Percentiles rank a stretch among this genome's conserved stretches.
These are phyloP conservation scores for Poecilia latipinna DNA, from an alignment of 2,113 vertebrate genomes.

Conservation along the genomic window DNA sequence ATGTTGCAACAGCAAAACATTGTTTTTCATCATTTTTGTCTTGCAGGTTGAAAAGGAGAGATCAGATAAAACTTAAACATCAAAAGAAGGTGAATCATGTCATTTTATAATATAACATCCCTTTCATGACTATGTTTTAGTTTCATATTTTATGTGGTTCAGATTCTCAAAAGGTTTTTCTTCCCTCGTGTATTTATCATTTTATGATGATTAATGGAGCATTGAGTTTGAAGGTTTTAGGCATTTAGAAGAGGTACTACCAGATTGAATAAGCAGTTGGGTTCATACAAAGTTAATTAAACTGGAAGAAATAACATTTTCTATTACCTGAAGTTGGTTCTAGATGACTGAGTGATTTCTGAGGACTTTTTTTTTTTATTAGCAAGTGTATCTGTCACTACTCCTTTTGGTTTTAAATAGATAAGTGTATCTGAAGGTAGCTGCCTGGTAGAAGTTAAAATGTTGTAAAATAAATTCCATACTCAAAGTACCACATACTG, in stretches of 20 bases:
- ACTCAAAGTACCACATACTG: too few species aligned
- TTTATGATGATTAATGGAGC: not conserved
- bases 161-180: not conserved
- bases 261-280: not conserved
- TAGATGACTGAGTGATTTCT: not conserved
- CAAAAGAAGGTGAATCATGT: conserved; percentile 56
- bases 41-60: conserved; percentile 78
- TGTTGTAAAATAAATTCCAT: too few species aligned
- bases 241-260: too few species aligned
- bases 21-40: not conserved
- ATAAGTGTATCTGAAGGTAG: too few species aligned
- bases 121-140: not conserved
- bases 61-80: conserved; percentile 71
- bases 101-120: conserved; percentile 26
- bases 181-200: not conserved
- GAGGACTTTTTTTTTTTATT: too few species aligned
- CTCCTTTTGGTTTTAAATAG: too few species aligned
- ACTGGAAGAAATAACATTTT: not conserved
- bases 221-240: not conserved
- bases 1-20: not conserved
- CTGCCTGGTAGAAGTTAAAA: too few species aligned
- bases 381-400: too few species aligned
- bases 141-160: not conserved
- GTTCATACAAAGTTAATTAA: not conserved
- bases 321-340: not conserved